Evolutionary conservation across 2,797 vertebrate genomes (phyloP).

Genomic region (Psittacula derbiana): DNA sequence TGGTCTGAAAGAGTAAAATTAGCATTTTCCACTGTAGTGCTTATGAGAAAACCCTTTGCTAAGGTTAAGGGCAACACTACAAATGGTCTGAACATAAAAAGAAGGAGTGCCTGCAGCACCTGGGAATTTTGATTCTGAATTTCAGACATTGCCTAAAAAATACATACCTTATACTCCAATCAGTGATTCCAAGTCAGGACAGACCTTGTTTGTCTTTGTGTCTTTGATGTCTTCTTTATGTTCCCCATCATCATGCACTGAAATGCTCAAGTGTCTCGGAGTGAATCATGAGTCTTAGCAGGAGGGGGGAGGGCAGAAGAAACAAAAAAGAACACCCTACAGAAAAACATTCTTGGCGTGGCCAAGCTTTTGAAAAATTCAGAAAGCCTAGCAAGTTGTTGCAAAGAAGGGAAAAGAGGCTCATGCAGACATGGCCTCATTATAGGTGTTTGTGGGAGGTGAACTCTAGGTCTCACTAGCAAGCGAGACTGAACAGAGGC

Average conservation of each 20-base stretch:
- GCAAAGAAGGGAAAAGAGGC: background rate
- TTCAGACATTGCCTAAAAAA: background rate
- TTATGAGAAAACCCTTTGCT: background rate
- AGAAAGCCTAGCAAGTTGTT: background rate
- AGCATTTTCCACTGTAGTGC: background rate
- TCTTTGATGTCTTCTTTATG: background rate
- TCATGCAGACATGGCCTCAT: background rate
- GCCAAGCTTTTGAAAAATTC: conserved; percentile 16
- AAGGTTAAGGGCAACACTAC: background rate
- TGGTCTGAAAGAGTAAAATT: background rate
- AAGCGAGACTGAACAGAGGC: background rate
- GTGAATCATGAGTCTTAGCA: background rate
- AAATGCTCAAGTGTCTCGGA: background rate
- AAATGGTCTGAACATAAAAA: background rate
- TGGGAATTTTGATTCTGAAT: background rate
- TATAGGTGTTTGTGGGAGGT: background rate
- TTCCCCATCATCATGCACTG: background rate
- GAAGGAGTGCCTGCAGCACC: background rate
- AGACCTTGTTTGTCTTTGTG: background rate
- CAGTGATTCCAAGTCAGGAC: background rate
- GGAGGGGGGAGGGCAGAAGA: background rate
- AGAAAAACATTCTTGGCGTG: background rate
- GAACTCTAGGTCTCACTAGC: background rate
- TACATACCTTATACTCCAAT: background rate
- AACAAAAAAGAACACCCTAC: background rate